Evolutionary conservation across 2,888 invertebrate genomes (phyloP).

Genomic region (Phortica magna): DNA sequence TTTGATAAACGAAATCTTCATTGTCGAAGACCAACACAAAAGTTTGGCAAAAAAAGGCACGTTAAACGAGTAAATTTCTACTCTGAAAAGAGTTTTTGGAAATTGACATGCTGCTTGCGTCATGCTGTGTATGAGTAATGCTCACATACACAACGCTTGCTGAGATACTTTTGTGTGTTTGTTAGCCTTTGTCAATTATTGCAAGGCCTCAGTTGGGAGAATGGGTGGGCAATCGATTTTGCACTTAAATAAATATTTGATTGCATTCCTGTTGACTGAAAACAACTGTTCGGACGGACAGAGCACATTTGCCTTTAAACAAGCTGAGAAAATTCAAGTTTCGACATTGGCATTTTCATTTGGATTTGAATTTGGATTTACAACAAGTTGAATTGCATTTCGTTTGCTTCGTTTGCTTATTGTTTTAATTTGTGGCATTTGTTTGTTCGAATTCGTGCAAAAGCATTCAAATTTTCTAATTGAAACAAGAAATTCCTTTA

Average conservation of each 20-base stretch:
- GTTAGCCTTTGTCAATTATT: too few relatives aligned
- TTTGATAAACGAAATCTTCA: background rate
- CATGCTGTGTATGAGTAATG: too few relatives aligned
- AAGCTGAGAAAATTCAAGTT: background rate
- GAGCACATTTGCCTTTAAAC: background rate
- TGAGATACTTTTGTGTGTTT: background rate
- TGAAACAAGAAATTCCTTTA: background rate
- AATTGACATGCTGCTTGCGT: background rate
- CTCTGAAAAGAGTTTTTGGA: background rate
- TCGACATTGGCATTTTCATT: background rate
- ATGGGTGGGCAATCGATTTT: background rate
- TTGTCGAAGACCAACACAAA: background rate
- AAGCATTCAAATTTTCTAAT: too few relatives aligned
- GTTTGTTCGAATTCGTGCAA: too few relatives aligned
- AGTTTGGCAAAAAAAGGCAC: background rate
- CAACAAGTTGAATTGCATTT: background rate
- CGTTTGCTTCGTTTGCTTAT: background rate
- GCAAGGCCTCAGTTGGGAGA: background rate
- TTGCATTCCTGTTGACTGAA: background rate
- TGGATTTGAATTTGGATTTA: background rate
- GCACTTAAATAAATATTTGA: constrained; percentile 19
- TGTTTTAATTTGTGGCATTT: background rate
- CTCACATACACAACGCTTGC: too few relatives aligned
- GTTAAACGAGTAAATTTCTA: background rate
- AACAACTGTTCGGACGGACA: background rate